These are phyloP conservation scores for Centropyge bicolor DNA, from an alignment of 2,797 vertebrate genomes.

Conservation along the genomic window DNA sequence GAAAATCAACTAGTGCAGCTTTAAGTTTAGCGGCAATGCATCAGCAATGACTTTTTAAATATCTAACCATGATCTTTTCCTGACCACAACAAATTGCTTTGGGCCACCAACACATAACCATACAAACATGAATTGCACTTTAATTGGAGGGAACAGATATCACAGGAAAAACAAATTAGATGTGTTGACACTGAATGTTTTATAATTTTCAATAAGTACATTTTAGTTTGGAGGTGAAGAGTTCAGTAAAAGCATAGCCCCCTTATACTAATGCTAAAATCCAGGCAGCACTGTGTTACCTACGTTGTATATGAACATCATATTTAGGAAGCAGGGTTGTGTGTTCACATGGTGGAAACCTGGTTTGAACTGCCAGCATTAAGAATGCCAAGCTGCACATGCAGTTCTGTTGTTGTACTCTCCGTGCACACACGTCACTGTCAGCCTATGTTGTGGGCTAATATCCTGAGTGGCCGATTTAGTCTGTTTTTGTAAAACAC, in stretches of 20 bases:
- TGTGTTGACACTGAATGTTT: neutral
- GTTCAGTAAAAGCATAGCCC: too few relatives aligned
- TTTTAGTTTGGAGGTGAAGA: too few relatives aligned
- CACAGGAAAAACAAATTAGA: neutral
- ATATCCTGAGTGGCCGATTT: slow-evolving; percentile 68
- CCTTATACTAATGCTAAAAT: neutral
- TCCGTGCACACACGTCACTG: slow-evolving; percentile 38
- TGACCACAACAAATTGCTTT: neutral
- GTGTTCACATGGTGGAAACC: neutral
- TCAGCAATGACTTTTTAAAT: neutral
- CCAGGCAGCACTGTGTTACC: neutral
- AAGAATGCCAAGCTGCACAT: neutral
- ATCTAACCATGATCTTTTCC: neutral
- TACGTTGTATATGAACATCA: neutral
- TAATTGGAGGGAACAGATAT: slow-evolving; percentile 2
- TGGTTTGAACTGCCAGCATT: neutral
- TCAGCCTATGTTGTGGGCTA: slow-evolving; percentile 55
- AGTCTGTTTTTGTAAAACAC: slow-evolving; percentile 61
- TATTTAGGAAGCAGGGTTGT: neutral
- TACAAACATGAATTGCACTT: neutral
- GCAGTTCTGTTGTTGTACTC: slow-evolving; percentile 38
- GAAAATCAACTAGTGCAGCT: neutral
- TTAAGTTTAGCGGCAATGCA: neutral
- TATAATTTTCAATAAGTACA: neutral
- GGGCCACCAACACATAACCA: neutral